phyloP scores from a whole-genome alignment of 2,797 vertebrate genomes.

The Aselliscus stoliczkanus region DNA sequence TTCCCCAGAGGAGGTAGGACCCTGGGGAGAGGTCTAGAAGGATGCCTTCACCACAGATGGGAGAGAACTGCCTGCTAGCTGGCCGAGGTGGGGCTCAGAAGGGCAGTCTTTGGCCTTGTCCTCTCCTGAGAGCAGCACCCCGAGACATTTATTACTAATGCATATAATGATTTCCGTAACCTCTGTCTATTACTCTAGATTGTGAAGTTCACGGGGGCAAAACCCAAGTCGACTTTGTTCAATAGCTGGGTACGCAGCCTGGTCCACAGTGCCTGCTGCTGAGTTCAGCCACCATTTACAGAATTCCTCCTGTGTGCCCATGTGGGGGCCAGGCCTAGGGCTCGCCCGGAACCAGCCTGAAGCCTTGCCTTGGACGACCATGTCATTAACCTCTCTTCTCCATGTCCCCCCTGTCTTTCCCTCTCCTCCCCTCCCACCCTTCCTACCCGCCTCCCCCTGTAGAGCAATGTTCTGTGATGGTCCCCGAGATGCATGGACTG shows the following conservation, averaged over 20 bases:
- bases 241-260: neutral
- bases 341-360: neutral
- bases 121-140: neutral
- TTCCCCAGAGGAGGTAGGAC: neutral
- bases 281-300: neutral
- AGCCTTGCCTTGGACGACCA: neutral
- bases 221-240: neutral
- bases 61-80: neutral
- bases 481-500: conserved; percentile 89
- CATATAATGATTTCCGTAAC: neutral
- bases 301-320: neutral
- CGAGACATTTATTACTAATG: no score
- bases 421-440: neutral
- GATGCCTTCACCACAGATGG: neutral
- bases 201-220: neutral
- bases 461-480: conserved; percentile 90
- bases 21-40: neutral
- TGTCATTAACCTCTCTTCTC: conserved; percentile 46
- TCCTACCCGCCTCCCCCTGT: neutral
- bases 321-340: neutral
- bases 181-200: neutral
- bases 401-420: neutral
- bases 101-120: no score
- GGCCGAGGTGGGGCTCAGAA: neutral
- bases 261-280: neutral